Evolutionary conservation across 2,797 vertebrate genomes (phyloP).

Genomic region (Cossypha heuglini): DNA sequence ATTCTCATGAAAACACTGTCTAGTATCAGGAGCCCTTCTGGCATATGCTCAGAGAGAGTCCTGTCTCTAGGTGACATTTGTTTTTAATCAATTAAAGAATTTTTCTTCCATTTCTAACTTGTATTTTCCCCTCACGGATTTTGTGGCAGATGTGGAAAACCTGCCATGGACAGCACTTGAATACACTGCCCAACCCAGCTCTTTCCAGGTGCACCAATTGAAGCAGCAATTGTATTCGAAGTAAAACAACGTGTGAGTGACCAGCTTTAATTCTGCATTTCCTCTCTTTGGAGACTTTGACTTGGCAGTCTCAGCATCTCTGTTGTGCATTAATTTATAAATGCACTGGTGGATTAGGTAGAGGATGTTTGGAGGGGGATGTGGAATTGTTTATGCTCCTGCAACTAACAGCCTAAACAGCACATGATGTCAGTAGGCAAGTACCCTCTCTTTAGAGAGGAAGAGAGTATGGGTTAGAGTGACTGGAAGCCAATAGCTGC

Average conservation of each 20-base stretch:
- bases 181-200: neutral
- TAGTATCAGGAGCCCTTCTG: neutral
- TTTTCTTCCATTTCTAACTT: neutral
- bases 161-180: neutral
- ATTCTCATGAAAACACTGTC: neutral
- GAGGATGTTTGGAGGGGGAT: neutral
- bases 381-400: neutral
- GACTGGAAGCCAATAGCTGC: neutral
- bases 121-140: neutral
- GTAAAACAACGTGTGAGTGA: neutral
- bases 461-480: neutral
- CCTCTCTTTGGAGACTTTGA: neutral
- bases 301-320: neutral
- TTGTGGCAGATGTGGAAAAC: neutral
- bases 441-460: neutral
- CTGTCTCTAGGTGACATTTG: neutral
- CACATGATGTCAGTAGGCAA: neutral
- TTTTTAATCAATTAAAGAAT: neutral
- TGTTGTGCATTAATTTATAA: neutral
- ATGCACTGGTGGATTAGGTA: neutral
- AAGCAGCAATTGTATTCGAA: neutral
- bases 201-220: neutral
- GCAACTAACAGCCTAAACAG: neutral
- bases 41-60: neutral
- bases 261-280: conserved; percentile 2